phyloP scores from a whole-genome alignment of 2,888 invertebrate species.

The Plagiodera versicolora region DNA sequence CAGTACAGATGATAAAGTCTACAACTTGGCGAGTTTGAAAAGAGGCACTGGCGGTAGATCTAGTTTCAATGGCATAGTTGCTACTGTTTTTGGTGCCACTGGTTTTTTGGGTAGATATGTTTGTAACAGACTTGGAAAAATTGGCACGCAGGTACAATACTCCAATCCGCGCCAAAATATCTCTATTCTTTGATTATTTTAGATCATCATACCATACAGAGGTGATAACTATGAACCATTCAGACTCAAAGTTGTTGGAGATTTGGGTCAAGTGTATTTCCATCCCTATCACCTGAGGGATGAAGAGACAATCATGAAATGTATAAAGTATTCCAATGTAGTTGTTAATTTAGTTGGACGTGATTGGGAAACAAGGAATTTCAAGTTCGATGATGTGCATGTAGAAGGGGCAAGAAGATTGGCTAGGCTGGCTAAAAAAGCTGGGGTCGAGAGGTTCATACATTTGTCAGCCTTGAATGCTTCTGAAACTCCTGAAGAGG shows the following conservation, averaged over 20 bases:
- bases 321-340: constrained; percentile 93
- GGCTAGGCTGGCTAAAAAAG: constrained; percentile 73
- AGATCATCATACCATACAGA: constrained; percentile 92
- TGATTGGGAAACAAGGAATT: constrained; percentile 92
- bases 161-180: background rate
- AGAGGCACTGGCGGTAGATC: constrained; percentile 89
- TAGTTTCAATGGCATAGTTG: constrained; percentile 95
- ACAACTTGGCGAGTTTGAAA: constrained; percentile 70
- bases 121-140: constrained; percentile 86
- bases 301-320: constrained; percentile 81
- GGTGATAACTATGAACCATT: constrained; percentile 80
- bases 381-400: constrained; percentile 82
- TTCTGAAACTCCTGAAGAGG: constrained; percentile 66
- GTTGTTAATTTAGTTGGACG: constrained; percentile 93
- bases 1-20: constrained; percentile 58
- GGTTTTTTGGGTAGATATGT: constrained; percentile 90
- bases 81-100: constrained; percentile 95
- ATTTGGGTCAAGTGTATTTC: constrained; percentile 93
- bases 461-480: constrained; percentile 91
- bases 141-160: constrained; percentile 72
- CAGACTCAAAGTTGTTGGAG: constrained; percentile 83
- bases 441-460: constrained; percentile 88
- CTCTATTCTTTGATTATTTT: constrained; percentile 45
- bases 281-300: constrained; percentile 82
- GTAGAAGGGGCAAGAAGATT: constrained; percentile 80